Conservation (phyloP, 2,113 vertebrate species). For the Mus pahari region DNA sequence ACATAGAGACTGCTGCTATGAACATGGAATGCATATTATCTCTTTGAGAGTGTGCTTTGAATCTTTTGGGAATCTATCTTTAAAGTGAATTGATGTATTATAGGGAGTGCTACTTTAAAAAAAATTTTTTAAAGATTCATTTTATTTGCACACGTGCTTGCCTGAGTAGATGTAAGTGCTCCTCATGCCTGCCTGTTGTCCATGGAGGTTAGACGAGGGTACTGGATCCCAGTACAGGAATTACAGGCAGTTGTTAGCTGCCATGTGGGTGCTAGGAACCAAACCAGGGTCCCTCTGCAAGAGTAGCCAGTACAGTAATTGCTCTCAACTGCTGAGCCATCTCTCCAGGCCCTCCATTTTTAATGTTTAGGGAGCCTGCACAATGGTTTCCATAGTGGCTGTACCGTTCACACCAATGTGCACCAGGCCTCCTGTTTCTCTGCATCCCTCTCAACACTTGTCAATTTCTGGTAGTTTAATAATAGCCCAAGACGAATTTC, state of each 20-base stretch:
- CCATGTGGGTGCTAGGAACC: neutral
- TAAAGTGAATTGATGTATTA: constrained; percentile 27
- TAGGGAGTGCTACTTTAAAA: neutral
- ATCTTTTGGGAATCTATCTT: constrained; percentile 8
- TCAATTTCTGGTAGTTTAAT: constrained; percentile 28
- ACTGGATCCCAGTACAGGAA: neutral
- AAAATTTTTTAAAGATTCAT: neutral
- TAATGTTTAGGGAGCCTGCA: constrained; percentile 16
- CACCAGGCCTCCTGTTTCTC: constrained; percentile 25
- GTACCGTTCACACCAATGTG: neutral
- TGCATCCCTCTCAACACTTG: neutral
- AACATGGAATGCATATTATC: neutral
- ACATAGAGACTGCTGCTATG: neutral
- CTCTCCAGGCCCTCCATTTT: constrained; percentile 8
- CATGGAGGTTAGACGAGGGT: neutral
- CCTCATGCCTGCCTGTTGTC: too few species aligned
- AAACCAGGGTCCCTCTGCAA: neutral
- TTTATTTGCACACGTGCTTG: neutral
- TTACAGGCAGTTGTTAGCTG: neutral
- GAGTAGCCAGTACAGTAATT: neutral
- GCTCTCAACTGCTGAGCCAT: neutral
- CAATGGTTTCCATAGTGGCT: constrained; percentile 26
- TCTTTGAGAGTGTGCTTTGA: constrained; percentile 30
- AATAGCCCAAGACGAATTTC: neutral
- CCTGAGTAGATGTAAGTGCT: neutral